Conservation (phyloP, 1,140 invertebrate species). For the Archivesica marissinica region DNA sequence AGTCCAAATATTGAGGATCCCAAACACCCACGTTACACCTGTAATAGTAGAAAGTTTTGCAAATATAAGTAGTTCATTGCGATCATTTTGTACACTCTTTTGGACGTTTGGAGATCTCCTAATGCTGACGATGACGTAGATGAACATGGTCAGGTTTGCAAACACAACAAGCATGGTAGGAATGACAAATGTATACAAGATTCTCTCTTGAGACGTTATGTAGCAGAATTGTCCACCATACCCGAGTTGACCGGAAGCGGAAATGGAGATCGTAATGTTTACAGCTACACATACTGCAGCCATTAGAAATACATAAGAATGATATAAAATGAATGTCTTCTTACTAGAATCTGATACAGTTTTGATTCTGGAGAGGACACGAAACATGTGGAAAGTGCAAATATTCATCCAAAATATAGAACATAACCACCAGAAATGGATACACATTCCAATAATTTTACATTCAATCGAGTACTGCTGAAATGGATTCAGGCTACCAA, state of each 20-base stretch:
- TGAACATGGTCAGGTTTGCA: slow-evolving; percentile 22
- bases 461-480: not conserved
- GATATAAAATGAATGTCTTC: not conserved
- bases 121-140: slow-evolving; percentile 15
- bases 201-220: slow-evolving; percentile 18
- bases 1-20: slow-evolving; percentile 36
- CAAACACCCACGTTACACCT: slow-evolving; percentile 47
- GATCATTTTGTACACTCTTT: slow-evolving; percentile 8
- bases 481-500: not conserved
- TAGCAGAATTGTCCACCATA: slow-evolving; percentile 37
- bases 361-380: slow-evolving; percentile 3
- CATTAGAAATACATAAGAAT: not conserved
- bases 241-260: not conserved
- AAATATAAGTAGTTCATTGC: slow-evolving; percentile 31
- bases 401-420: slow-evolving; percentile 34
- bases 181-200: slow-evolving; percentile 26
- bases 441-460: not conserved
- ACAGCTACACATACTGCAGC: not conserved
- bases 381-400: slow-evolving; percentile 41
- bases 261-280: not conserved
- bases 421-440: slow-evolving; percentile 28
- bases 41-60: slow-evolving; percentile 47
- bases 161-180: not conserved
- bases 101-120: not conserved
- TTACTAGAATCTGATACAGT: not conserved